These are phyloP conservation scores for Periophthalmodon schlosseri DNA, from an alignment of 2,113 vertebrate species.

Conservation along the genomic window DNA sequence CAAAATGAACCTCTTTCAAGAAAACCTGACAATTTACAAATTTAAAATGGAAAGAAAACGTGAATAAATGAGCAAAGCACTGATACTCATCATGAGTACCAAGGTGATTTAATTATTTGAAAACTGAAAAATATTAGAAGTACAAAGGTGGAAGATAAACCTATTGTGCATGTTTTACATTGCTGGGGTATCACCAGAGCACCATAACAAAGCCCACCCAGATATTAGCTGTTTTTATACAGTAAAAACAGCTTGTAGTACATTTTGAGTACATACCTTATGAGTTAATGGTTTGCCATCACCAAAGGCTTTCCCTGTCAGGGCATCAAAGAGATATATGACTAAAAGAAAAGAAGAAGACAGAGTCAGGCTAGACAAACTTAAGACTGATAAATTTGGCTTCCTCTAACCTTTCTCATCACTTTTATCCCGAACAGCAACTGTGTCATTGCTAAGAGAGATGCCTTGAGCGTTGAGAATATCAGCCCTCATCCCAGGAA, in stretches of 20 bases:
- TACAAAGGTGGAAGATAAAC: no score
- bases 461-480: slow-evolving; percentile 86
- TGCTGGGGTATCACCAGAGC: no score
- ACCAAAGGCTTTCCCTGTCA: slow-evolving; percentile 87
- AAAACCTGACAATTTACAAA: slow-evolving; percentile 7
- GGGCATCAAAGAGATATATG: slow-evolving; percentile 90
- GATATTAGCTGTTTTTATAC: no score
- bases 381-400: neutral
- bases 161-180: no score
- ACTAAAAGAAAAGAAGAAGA: slow-evolving; percentile 69
- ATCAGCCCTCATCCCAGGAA: slow-evolving; percentile 90
- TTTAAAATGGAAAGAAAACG: no score
- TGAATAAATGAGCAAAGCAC: neutral
- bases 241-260: neutral
- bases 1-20: no score
- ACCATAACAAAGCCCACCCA: no score
- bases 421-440: slow-evolving; percentile 88
- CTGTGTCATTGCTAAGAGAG: slow-evolving; percentile 90
- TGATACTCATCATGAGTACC: neutral
- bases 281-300: slow-evolving; percentile 91
- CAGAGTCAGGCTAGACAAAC: neutral
- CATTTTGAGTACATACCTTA: slow-evolving; percentile 78
- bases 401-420: slow-evolving; percentile 86
- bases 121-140: neutral
- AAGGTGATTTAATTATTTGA: neutral